A percentile compares a stretch with the other conserved stretches of the same genome.
phyloP scores from a whole-genome alignment of 2,797 vertebrate species.

The Peromyscus aztecus region DNA sequence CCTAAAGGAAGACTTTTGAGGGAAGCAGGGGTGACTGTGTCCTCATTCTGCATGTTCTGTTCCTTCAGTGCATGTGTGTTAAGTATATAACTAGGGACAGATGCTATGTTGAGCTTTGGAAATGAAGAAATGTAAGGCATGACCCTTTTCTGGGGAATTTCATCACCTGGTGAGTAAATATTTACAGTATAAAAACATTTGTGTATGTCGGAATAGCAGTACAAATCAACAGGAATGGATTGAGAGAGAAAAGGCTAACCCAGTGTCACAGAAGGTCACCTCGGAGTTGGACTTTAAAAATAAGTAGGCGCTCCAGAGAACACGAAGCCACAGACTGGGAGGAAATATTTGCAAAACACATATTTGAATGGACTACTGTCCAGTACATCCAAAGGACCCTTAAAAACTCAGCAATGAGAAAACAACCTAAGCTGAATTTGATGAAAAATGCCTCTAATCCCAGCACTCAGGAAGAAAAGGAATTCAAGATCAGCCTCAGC shows the following conservation, averaged over 20 bases:
- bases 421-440: neutral
- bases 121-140: slow-evolving; percentile 1
- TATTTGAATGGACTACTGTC: neutral
- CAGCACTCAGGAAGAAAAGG: neutral
- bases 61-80: neutral
- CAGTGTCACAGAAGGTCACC: neutral
- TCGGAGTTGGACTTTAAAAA: neutral
- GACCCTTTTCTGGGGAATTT: neutral
- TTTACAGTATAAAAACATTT: neutral
- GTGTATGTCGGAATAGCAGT: neutral
- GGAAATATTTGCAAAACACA: neutral
- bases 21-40: neutral
- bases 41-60: neutral
- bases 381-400: slow-evolving; percentile 30
- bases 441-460: neutral
- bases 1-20: neutral
- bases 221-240: neutral
- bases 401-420: slow-evolving; percentile 21
- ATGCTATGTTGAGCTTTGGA: neutral
- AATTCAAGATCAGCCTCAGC: neutral
- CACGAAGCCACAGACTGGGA: neutral
- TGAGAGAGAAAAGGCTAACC: neutral
- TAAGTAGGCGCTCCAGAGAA: neutral
- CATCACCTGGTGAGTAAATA: neutral
- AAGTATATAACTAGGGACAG: neutral